Evolutionary conservation across 2,888 invertebrate species (phyloP).

Genomic region (Cephus spinipes): DNA sequence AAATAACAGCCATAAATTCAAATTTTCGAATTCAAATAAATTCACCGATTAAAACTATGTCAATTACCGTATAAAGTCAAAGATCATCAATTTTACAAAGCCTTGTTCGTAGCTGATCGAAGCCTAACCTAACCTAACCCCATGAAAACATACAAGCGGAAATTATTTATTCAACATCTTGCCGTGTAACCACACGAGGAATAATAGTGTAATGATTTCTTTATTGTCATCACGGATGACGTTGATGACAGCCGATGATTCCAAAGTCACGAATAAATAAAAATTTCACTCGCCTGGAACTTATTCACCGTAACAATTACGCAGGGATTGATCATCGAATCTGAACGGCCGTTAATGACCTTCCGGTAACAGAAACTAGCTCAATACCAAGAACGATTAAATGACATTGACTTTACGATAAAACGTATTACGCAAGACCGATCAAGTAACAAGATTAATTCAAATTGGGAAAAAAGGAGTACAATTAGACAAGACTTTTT

Average conservation of each 20-base stretch:
- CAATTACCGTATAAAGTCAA: background rate
- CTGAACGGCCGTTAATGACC: background rate
- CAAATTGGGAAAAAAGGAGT: background rate
- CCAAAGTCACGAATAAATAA: background rate
- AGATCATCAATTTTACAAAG: background rate
- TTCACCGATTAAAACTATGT: background rate
- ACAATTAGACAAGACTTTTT: background rate
- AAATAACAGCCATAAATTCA: background rate
- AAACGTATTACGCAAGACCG: background rate
- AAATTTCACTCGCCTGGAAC: background rate
- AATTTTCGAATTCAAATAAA: background rate
- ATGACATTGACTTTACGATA: background rate
- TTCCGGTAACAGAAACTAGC: background rate
- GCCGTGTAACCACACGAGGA: background rate
- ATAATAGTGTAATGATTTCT: background rate
- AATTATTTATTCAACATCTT: background rate
- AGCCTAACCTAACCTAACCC: background rate
- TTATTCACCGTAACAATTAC: background rate
- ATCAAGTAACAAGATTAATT: background rate
- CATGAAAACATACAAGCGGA: background rate
- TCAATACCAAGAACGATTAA: background rate
- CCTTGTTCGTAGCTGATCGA: background rate
- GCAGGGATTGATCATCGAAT: background rate
- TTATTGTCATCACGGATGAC: background rate
- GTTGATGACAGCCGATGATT: background rate